A percentile compares a stretch with the other conserved stretches of the same genome.
phyloP scores from a whole-genome alignment of 1,140 invertebrate species.

The Scaptomyza montana region DNA sequence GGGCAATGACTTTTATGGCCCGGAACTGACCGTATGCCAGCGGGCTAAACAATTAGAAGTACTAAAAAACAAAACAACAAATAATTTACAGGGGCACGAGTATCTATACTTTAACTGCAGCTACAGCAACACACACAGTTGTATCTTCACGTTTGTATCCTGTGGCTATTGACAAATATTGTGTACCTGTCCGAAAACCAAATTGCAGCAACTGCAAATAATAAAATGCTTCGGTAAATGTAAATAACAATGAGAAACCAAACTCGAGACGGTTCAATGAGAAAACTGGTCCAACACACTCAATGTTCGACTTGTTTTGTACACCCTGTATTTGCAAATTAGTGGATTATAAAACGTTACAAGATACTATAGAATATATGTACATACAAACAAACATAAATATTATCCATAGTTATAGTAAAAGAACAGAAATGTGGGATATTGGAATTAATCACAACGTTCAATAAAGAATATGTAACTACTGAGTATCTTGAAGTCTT shows the following conservation, averaged over 20 bases:
- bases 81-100: conserved; percentile 33
- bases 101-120: not conserved
- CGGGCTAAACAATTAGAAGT: conserved; percentile 37
- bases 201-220: conserved; percentile 55
- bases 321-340: not conserved
- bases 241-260: conserved; percentile 51
- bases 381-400: too few species aligned
- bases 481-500: not conserved
- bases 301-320: conserved; percentile 4
- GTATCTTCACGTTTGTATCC: conserved; percentile 32
- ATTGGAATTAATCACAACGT: too few species aligned
- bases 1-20: conserved; percentile 23
- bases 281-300: conserved; percentile 20
- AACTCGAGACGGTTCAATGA: conserved; percentile 28
- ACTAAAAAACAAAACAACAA: conserved; percentile 27
- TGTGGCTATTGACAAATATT: conserved; percentile 45
- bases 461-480: too few species aligned
- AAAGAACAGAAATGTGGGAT: too few species aligned
- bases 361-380: too few species aligned
- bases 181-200: conserved; percentile 39
- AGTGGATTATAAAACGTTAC: too few species aligned
- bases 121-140: not conserved
- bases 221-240: conserved; percentile 52
- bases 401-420: too few species aligned
- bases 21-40: conserved; percentile 13